Base-by-base conservation (phyloP, 2,797 vertebrate species). In the Clarias pachynema region DNA sequence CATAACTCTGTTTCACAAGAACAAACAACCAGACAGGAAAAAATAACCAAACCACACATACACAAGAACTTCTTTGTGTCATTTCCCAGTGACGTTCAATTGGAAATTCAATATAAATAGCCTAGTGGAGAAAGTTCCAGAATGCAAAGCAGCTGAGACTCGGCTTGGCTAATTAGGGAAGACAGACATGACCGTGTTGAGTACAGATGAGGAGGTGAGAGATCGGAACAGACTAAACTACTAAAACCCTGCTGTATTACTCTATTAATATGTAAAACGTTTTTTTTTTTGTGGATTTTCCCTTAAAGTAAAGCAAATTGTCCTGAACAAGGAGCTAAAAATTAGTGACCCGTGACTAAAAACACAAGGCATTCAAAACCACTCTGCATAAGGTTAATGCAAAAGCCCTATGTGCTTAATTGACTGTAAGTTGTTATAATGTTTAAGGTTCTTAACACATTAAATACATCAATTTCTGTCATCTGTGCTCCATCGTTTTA, bases 331-430 rank as follows among this genome's bases (percentile, higher is more conserved):
- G 24, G 2, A 49, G 9, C 1, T 31, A 22, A 37, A 81, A 49
- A 59, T 63, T 15, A 9, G 20, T 44, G 31, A 79, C 40, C 22
- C 56, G 14, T 22, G 15, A 40, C 31, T n/a, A 9, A 37, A 15
- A 14, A 37, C 20, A 60, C 29, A n/a, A 60, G 8, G 12, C 20
- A 40, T 79, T 37, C 22, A 24, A 5, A 34, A 37, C 14, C 24
- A 80, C 60, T 49, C 34, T 63, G 60, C n/a, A 65, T 65, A 26
- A 29, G 37, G 26, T 63, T 63, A 79, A 79, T 49, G 22, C 60
- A 65, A 66, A 53, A 29, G 3, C 20, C 31, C 62, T 6, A 53
- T 53, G 26, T 31, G n/a, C 40, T 49, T 49, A 81, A 81, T 66
- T 81, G 20, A 44, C 44, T 44, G 8, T 9, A 53, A 81, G n/a